Base-by-base conservation (phyloP, 2,888 invertebrate genomes). In the Hypercompe scribonia region DNA sequence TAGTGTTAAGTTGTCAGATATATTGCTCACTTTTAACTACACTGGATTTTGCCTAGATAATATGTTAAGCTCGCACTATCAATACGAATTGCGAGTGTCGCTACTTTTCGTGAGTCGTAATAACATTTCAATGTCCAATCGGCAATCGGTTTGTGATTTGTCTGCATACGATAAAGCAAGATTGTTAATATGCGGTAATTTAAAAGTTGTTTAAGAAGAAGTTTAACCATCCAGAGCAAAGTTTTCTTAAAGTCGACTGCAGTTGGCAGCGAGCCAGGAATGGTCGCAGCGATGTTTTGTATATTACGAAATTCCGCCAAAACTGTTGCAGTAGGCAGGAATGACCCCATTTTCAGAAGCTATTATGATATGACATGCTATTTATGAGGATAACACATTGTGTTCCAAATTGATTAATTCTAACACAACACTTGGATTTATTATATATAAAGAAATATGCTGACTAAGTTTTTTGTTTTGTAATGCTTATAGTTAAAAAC, bases 251-350 rank as follows among this genome's bases (percentile, higher is more conserved):
- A 85, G 85, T 85, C 82, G 83, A 86, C 83, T 91, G 90, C 90
- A 90, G 84, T 88, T 94, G 95, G 95, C 94, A 85, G 75, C 63
- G 70, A 64, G 87, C 95, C 95, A 94, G 89, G 79, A 80, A 77
- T 85, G 77, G 88, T 84, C 86, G 84, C 87, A 54, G 78, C 88
- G 86, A 86, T 89, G 92, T 91, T 93, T 93, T 92, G 92, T 92
- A 90, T 93, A 91, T 95, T 94, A 94, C 94, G 94, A 94, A 94
- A 95, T 95, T 94, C 91, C 91, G 90, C 90, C 94, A 93, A 94
- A 94, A 92, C 92, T 90, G 93, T 93, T 94, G 93, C 94, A 92
- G 91, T 91, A 89, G 84, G 83, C 80, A 85, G 82, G 87, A 86
- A 83, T 92, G 95, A 91, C 95, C 95, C 90, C 90, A 90, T 93